Evolutionary conservation across 1,140 invertebrate species (phyloP).

Genomic region (Drosophila funebris): DNA sequence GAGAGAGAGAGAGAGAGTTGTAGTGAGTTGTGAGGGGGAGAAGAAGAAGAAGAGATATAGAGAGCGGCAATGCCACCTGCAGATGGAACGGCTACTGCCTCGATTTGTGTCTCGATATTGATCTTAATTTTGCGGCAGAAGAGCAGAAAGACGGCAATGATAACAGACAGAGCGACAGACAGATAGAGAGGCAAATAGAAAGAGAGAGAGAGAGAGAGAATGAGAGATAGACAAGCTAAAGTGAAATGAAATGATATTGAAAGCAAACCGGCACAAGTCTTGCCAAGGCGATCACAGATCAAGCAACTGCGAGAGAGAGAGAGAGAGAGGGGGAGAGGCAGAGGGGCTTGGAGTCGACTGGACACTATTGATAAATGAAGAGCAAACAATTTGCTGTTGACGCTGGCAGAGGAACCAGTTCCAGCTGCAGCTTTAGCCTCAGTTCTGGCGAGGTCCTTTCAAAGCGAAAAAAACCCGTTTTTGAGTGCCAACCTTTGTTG

Average conservation of each 20-base stretch:
- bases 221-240: not conserved
- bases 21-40: not conserved
- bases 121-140: slow-evolving; percentile 67
- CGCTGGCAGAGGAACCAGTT: slow-evolving; percentile 58
- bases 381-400: slow-evolving; percentile 52
- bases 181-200: not conserved
- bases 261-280: slow-evolving; percentile 55
- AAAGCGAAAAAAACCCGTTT: slow-evolving; percentile 61
- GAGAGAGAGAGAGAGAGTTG: not conserved
- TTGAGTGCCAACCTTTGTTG: slow-evolving; percentile 49
- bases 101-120: slow-evolving; percentile 55
- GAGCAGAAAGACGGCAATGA: slow-evolving; percentile 36
- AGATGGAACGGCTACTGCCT: slow-evolving; percentile 23
- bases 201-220: not conserved
- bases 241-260: slow-evolving; percentile 56
- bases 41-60: not conserved
- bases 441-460: slow-evolving; percentile 33
- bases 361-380: slow-evolving; percentile 68
- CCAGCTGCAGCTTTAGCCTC: slow-evolving; percentile 3
- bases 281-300: slow-evolving; percentile 1
- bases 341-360: not conserved
- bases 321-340: not conserved
- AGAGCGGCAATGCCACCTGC: slow-evolving; percentile 52
- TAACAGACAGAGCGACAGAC: slow-evolving; percentile 41
- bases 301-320: not conserved